Evolutionary conservation across 2,888 invertebrate species (phyloP).

Genomic region (Bimastos eiseni): DNA sequence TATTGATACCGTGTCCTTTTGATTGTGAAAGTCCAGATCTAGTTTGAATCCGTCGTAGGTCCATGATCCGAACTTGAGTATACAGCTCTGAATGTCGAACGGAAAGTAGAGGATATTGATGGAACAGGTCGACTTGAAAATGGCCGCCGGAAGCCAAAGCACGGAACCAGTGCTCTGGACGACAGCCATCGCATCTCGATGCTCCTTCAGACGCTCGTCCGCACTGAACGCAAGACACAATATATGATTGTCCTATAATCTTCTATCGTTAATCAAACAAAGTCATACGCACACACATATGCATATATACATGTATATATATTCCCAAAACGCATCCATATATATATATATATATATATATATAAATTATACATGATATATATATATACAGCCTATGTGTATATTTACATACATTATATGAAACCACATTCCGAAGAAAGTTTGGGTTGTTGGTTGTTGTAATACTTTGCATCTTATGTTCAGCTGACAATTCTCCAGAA

Average conservation of each 20-base stretch:
- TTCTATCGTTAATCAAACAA: background rate
- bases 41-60: slow-evolving; percentile 56
- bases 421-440: too few species aligned
- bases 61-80: slow-evolving; percentile 62
- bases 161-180: slow-evolving; percentile 53
- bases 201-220: slow-evolving; percentile 60
- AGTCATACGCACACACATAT: background rate
- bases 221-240: slow-evolving; percentile 50
- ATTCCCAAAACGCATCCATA: too few species aligned
- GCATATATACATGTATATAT: too few species aligned
- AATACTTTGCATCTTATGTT: too few species aligned
- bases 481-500: background rate
- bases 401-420: too few species aligned
- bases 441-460: too few species aligned
- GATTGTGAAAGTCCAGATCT: slow-evolving; percentile 36
- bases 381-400: too few species aligned
- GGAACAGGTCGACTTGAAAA: slow-evolving; percentile 60
- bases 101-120: slow-evolving; percentile 61
- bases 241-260: background rate
- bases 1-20: slow-evolving; percentile 22
- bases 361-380: too few species aligned
- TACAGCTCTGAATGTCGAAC: slow-evolving; percentile 60
- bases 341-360: too few species aligned
- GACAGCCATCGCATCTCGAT: slow-evolving; percentile 59
- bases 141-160: slow-evolving; percentile 56